A percentile compares a stretch with the other conserved stretches of the same genome.
Evolutionary conservation across 1,140 invertebrate species (phyloP).

Genomic region (Drosophila elegans): DNA sequence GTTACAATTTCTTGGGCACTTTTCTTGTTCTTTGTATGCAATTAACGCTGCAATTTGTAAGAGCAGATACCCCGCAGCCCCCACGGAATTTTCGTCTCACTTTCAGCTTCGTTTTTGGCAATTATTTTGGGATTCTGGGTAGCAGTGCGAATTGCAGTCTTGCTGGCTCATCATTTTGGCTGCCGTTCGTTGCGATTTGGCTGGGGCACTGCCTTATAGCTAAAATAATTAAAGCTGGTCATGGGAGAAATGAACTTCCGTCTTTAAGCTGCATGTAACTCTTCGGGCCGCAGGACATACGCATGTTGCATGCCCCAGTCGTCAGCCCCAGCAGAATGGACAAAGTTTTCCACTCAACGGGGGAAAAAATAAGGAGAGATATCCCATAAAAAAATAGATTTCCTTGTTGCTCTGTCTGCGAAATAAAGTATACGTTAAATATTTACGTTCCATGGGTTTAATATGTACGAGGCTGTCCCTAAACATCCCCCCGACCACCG

Average conservation of each 20-base stretch:
- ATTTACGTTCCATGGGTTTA: constrained; percentile 75
- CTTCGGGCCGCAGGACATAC: constrained; percentile 16
- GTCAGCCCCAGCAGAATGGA: constrained; percentile 3
- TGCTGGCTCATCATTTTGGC: constrained; percentile 24
- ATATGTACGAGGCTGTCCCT: constrained; percentile 49
- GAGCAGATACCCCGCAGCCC: constrained; percentile 26
- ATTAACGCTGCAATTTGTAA: constrained; percentile 79
- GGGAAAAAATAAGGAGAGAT: constrained; percentile 20
- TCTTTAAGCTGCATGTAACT: background rate
- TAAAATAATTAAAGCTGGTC: constrained; percentile 36
- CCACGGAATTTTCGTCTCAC: constrained; percentile 2
- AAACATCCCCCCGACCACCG: background rate
- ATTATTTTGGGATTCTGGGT: constrained; percentile 39
- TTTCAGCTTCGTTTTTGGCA: constrained; percentile 47
- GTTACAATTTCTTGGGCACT: constrained; percentile 79
- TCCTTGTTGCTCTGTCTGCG: constrained; percentile 42
- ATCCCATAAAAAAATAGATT: constrained; percentile 52
- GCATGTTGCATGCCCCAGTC: constrained; percentile 66
- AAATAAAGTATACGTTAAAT: constrained; percentile 79
- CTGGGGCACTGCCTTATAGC: constrained; percentile 20
- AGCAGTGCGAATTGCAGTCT: constrained; percentile 5
- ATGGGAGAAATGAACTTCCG: constrained; percentile 4
- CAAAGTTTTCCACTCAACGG: constrained; percentile 61
- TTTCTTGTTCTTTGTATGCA: constrained; percentile 79
- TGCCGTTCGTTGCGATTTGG: background rate